Evolutionary conservation across 2,113 vertebrate genomes (phyloP).

Genomic region (Pterocles burchelli): DNA sequence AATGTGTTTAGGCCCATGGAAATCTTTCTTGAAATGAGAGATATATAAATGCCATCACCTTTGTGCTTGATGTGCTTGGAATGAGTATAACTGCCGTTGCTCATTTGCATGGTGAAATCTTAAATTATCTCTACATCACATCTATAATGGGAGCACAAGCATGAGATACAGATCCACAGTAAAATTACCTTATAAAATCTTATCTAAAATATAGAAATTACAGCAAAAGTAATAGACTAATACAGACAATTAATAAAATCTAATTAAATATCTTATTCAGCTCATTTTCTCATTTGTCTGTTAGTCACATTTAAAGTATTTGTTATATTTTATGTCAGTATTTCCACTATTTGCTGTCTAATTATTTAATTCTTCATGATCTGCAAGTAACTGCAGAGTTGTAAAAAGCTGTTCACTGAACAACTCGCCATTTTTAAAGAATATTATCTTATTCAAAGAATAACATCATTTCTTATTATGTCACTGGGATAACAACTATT

Average conservation of each 20-base stretch:
- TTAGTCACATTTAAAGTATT: background rate
- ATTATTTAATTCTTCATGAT: background rate
- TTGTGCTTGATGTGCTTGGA: background rate
- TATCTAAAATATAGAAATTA: background rate
- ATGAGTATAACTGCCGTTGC: background rate
- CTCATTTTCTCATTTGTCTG: background rate
- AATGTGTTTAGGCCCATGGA: background rate
- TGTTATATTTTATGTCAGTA: background rate
- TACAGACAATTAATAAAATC: background rate
- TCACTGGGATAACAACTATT: background rate
- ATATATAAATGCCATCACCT: background rate
- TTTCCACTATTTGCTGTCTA: background rate
- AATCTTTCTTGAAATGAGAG: background rate
- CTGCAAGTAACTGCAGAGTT: background rate
- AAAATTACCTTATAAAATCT: background rate
- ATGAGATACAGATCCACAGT: background rate
- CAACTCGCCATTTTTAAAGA: background rate
- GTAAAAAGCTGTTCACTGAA: background rate
- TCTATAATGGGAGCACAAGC: background rate
- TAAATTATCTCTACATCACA: background rate
- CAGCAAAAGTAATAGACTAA: background rate
- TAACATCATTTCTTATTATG: background rate
- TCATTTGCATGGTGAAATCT: background rate
- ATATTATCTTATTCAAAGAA: background rate
- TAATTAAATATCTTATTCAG: background rate